Percentiles rank a stretch among this genome's conserved stretches.
Evolutionary conservation across 2,797 vertebrate species (phyloP).

Genomic region (Orientallactaga sibirica): DNA sequence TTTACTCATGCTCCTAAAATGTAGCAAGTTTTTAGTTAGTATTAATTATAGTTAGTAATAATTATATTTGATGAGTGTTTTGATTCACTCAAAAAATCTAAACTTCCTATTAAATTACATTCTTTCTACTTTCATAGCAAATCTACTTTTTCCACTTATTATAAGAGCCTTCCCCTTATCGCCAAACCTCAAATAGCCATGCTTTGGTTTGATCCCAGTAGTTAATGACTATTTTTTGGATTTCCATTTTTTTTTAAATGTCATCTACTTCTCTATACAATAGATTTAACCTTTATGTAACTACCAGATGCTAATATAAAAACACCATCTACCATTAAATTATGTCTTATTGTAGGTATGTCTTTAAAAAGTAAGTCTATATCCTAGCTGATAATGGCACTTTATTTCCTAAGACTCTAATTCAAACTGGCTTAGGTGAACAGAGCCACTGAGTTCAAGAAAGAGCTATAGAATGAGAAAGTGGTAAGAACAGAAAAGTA

Average conservation of each 20-base stretch:
- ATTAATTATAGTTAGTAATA: neutral
- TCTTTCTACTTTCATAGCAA: neutral
- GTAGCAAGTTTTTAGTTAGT: neutral
- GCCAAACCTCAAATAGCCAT: neutral
- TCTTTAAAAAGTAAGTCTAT: neutral
- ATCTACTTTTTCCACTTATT: neutral
- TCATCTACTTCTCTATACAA: neutral
- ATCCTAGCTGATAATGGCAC: neutral
- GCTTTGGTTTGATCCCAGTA: neutral
- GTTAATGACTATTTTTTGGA: neutral
- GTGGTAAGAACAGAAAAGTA: neutral
- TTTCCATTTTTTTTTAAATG: neutral
- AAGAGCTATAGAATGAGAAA: neutral
- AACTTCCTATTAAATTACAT: slow-evolving; percentile 23
- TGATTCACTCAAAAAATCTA: neutral
- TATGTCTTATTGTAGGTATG: neutral
- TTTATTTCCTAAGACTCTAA: slow-evolving; percentile 1
- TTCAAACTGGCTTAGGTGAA: neutral
- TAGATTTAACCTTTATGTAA: neutral
- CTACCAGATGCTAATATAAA: neutral
- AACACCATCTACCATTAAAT: neutral
- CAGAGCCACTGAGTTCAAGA: neutral
- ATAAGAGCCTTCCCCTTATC: neutral
- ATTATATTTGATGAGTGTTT: neutral
- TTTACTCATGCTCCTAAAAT: neutral